These are phyloP conservation scores for Rhimphoctona megacephalus DNA, from an alignment of 2,888 invertebrate species.

Conservation along the genomic window DNA sequence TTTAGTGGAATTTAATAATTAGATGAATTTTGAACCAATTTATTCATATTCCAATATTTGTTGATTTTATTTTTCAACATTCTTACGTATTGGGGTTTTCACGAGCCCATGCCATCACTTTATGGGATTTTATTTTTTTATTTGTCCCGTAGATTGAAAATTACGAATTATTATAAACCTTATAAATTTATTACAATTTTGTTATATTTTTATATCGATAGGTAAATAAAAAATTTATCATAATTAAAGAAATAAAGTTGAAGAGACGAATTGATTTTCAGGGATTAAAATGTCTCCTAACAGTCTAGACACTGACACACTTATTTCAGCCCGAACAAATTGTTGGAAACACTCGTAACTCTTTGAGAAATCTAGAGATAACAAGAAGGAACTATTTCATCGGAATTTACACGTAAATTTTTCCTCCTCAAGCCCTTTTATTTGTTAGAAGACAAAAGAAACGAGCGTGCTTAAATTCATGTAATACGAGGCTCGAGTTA, in stretches of 20 bases:
- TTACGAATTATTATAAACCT: neutral
- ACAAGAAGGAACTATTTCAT: neutral
- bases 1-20: too few relatives aligned
- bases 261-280: neutral
- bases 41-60: too few relatives aligned
- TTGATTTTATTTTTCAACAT: too few relatives aligned
- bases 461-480: neutral
- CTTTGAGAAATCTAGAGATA: neutral
- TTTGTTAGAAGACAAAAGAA: neutral
- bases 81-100: too few relatives aligned
- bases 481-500: neutral
- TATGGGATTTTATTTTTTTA: too few relatives aligned
- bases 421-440: neutral
- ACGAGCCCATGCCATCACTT: too few relatives aligned
- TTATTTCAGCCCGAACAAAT: constrained; percentile 48
- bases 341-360: constrained; percentile 9
- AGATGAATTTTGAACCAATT: too few relatives aligned
- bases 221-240: neutral
- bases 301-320: constrained; percentile 66
- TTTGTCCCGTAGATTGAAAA: too few relatives aligned
- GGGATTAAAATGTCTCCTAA: constrained; percentile 9
- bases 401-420: neutral
- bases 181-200: too few relatives aligned
- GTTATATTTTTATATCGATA: neutral
- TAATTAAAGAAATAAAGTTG: neutral